Evolutionary conservation across 2,888 invertebrate genomes (phyloP).

Genomic region (Sylvicola fuscatus): DNA sequence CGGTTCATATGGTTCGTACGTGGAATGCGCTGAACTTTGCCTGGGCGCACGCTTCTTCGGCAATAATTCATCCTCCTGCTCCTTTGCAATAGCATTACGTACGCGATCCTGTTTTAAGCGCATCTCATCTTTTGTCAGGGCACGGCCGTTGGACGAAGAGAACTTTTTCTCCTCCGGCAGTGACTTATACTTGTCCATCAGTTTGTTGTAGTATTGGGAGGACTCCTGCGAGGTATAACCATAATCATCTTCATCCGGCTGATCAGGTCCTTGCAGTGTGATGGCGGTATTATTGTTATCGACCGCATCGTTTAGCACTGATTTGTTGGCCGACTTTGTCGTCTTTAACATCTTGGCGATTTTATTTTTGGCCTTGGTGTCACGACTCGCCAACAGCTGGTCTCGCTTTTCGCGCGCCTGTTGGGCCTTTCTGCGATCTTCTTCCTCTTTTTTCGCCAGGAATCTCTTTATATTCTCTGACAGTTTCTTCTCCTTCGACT

Average conservation of each 20-base stretch:
- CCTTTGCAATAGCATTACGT: constrained; percentile 46
- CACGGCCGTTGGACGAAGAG: constrained; percentile 19
- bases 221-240: constrained; percentile 75
- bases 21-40: constrained; percentile 16
- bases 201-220: constrained; percentile 58
- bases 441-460: constrained; percentile 59
- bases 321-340: constrained; percentile 76
- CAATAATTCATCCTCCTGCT: constrained; percentile 48
- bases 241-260: constrained; percentile 80
- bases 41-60: constrained; percentile 39
- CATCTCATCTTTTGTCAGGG: constrained; percentile 25
- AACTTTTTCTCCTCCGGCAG: constrained; percentile 54
- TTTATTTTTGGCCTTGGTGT: constrained; percentile 50
- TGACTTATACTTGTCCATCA: constrained; percentile 64
- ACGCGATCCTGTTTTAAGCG: constrained; percentile 51
- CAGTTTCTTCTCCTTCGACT: constrained; percentile 41
- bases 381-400: constrained; percentile 40
- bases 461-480: constrained; percentile 69
- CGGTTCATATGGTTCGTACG: constrained; percentile 6
- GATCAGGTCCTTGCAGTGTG: constrained; percentile 49
- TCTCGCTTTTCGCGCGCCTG: constrained; percentile 44
- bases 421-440: constrained; percentile 42
- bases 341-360: constrained; percentile 65
- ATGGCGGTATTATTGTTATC: constrained; percentile 56
- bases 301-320: constrained; percentile 62